These are phyloP conservation scores for Ondatra zibethicus DNA, from an alignment of 2,113 vertebrate genomes.

Conservation along the genomic window DNA sequence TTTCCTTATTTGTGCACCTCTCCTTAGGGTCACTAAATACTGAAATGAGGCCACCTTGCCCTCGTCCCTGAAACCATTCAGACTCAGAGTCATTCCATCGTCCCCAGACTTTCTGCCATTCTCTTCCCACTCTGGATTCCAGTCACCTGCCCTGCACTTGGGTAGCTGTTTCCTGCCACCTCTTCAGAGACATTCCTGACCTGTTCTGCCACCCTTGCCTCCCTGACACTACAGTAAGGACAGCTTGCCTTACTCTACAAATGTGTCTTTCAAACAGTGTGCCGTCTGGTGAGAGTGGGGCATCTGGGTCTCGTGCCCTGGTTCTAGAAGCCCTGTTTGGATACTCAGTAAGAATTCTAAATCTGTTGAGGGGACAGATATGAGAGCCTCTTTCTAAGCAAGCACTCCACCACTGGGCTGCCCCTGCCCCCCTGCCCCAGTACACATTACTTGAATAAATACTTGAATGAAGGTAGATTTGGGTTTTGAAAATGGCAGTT, in stretches of 20 bases:
- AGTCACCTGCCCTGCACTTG: neutral
- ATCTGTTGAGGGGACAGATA: too few species aligned
- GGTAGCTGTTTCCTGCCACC: neutral
- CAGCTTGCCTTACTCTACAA: neutral
- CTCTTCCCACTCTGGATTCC: neutral
- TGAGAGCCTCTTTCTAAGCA: neutral
- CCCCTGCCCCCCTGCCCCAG: neutral
- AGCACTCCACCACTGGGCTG: neutral
- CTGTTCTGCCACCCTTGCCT: neutral
- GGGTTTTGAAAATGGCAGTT: slow-evolving; percentile 4
- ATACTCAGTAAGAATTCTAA: too few species aligned
- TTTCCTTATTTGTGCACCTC: neutral
- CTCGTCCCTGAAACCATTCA: neutral
- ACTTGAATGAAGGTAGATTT: neutral
- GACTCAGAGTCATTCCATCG: neutral
- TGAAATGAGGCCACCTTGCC: neutral
- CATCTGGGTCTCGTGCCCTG: neutral
- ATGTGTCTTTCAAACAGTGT: neutral
- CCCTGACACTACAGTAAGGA: neutral
- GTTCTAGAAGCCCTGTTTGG: neutral
- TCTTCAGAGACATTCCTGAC: neutral
- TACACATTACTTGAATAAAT: neutral
- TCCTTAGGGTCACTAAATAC: neutral
- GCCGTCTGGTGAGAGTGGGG: too few species aligned
- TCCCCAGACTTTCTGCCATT: neutral